phyloP scores from a whole-genome alignment of 2,797 vertebrate genomes.

The Sebastes variabilis region DNA sequence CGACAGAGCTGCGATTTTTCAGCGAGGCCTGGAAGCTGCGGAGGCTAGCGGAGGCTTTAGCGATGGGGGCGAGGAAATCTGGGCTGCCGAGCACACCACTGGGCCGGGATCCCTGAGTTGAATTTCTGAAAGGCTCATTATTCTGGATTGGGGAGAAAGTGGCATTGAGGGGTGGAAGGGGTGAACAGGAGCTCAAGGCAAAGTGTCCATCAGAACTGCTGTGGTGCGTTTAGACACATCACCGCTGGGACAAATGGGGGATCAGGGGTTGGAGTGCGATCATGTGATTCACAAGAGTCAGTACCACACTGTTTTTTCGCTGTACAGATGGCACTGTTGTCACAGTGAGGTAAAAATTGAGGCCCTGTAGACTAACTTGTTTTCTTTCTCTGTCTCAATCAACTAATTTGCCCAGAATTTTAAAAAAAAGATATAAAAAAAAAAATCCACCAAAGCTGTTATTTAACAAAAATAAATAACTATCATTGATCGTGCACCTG shows the following conservation, averaged over 20 bases:
- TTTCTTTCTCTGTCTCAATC: not conserved
- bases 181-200: slow-evolving; percentile 71
- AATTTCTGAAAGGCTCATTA: slow-evolving; percentile 81
- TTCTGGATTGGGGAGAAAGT: slow-evolving; percentile 68
- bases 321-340: slow-evolving; percentile 20
- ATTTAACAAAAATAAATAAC: slow-evolving; percentile 12
- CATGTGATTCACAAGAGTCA: slow-evolving; percentile 56
- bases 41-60: slow-evolving; percentile 69
- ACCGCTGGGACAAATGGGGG: slow-evolving; percentile 78
- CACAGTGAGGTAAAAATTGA: not conserved
- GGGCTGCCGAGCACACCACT: slow-evolving; percentile 64
- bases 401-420: not conserved
- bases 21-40: slow-evolving; percentile 52
- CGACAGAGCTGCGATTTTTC: slow-evolving; percentile 66
- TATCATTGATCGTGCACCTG: not conserved
- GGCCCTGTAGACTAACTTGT: not conserved
- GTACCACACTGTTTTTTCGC: slow-evolving; percentile 28
- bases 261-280: slow-evolving; percentile 66
- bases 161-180: slow-evolving; percentile 67
- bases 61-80: slow-evolving; percentile 55
- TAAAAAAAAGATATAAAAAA: not conserved
- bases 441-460: not conserved
- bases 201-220: slow-evolving; percentile 75
- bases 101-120: slow-evolving; percentile 71
- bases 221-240: slow-evolving; percentile 75